phyloP scores from a whole-genome alignment of 2,797 vertebrate genomes.

The Eidolon dupreanum region DNA sequence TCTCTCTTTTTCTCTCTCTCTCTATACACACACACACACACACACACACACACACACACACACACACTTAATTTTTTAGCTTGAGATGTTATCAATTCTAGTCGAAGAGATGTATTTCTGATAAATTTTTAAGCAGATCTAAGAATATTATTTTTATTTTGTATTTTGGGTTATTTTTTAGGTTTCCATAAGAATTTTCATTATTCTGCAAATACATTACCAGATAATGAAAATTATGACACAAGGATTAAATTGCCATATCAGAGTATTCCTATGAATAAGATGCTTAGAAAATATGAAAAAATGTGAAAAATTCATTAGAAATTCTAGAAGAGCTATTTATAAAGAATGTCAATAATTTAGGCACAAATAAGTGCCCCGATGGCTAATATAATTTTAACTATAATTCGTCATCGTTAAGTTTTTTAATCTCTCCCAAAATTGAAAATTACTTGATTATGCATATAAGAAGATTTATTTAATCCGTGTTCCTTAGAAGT shows the following conservation, averaged over 20 bases:
- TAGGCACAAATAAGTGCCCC: neutral
- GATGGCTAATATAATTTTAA: neutral
- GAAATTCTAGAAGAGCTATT: neutral
- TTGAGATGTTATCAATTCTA: neutral
- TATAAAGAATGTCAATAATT: neutral
- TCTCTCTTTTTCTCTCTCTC: neutral
- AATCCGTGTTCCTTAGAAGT: neutral
- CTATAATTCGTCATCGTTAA: neutral
- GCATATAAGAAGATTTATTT: neutral
- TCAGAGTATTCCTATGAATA: conserved; percentile 29
- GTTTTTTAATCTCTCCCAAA: neutral
- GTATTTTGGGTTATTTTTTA: neutral
- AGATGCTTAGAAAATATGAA: neutral
- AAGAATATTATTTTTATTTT: neutral
- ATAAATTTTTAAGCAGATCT: neutral
- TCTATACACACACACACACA: neutral
- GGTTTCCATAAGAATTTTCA: conserved; percentile 11
- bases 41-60: neutral
- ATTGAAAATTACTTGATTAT: neutral
- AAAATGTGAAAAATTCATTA: conserved; percentile 5
- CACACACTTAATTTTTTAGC: neutral
- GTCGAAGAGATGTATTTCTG: conserved; percentile 12
- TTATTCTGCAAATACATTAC: neutral
- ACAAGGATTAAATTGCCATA: neutral
- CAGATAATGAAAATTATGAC: neutral